A percentile compares a stretch with the other conserved stretches of the same genome.
phyloP scores from a whole-genome alignment of 2,888 invertebrate genomes.

The Hyposoter dolosus region DNA sequence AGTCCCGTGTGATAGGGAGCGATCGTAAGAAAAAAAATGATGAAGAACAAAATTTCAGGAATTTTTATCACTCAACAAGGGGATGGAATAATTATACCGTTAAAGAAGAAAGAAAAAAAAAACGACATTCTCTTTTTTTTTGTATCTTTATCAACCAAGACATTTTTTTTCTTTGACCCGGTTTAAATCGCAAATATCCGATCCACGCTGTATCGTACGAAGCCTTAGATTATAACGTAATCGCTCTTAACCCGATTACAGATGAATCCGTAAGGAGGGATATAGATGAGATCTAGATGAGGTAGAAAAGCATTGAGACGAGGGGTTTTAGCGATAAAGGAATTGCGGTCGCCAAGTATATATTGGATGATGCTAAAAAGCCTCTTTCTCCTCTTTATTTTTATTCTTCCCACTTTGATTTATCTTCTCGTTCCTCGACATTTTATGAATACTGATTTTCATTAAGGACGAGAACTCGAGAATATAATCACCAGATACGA shows the following conservation, averaged over 20 bases:
- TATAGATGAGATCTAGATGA: conserved; percentile 3
- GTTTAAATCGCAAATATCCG: conserved; percentile 21
- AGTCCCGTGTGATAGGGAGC: neutral
- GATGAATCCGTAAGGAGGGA: conserved; percentile 34
- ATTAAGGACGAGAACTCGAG: neutral
- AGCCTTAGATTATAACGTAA: conserved; percentile 64
- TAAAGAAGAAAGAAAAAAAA: neutral
- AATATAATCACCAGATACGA: neutral
- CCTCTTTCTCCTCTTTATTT: conserved; percentile 26
- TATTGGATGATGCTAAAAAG: conserved; percentile 46
- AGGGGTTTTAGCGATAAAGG: conserved; percentile 51
- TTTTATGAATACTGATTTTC: conserved; percentile 10
- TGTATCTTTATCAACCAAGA: neutral
- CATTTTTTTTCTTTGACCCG: conserved; percentile 1
- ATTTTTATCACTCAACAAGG: neutral
- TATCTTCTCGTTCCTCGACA: neutral
- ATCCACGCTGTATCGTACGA: conserved; percentile 41
- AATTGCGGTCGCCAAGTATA: conserved; percentile 61
- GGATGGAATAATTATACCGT: neutral
- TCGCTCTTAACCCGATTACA: conserved; percentile 63
- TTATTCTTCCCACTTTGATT: conserved; percentile 15
- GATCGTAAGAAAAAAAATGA: neutral
- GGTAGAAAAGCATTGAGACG: neutral
- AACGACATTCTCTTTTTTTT: neutral
- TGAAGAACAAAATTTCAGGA: neutral